These are phyloP conservation scores for Seriola dumerili DNA, from an alignment of 2,113 vertebrate species.

Conservation along the genomic window DNA sequence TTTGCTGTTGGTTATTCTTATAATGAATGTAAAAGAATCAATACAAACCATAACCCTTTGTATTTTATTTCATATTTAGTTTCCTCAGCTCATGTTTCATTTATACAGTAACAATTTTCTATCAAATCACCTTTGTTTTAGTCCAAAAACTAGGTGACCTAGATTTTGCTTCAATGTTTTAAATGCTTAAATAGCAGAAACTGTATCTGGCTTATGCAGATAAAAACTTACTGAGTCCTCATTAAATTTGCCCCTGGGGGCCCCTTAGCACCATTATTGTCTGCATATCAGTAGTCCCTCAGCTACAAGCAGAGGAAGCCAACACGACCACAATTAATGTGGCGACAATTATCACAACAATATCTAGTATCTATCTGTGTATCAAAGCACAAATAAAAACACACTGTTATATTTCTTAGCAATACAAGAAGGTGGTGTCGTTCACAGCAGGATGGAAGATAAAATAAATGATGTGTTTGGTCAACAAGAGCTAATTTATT, in stretches of 20 bases:
- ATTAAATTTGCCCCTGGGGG: constrained; percentile 18
- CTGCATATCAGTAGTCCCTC: neutral
- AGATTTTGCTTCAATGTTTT: constrained; percentile 16
- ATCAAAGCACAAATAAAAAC: constrained; percentile 7
- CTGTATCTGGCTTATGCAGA: neutral
- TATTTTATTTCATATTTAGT: neutral
- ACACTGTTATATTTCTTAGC: neutral
- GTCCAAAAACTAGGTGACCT: constrained; percentile 4
- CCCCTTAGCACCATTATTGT: neutral
- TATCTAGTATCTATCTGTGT: neutral
- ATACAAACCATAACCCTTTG: neutral
- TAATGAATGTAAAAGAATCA: neutral
- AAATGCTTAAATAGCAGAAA: constrained; percentile 3
- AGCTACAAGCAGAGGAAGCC: neutral
- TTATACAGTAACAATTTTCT: no score
- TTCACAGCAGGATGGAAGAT: neutral
- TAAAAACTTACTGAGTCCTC: neutral
- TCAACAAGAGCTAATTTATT: neutral
- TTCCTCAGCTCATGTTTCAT: neutral
- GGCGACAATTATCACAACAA: neutral
- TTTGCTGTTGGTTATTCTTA: neutral
- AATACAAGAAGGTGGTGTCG: neutral
- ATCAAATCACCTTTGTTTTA: neutral
- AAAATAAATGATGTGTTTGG: neutral
- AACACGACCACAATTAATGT: neutral